phyloP scores from a whole-genome alignment of 37 sponge, comb jelly and placozoan genomes.

The Spongilla lacustris region DNA sequence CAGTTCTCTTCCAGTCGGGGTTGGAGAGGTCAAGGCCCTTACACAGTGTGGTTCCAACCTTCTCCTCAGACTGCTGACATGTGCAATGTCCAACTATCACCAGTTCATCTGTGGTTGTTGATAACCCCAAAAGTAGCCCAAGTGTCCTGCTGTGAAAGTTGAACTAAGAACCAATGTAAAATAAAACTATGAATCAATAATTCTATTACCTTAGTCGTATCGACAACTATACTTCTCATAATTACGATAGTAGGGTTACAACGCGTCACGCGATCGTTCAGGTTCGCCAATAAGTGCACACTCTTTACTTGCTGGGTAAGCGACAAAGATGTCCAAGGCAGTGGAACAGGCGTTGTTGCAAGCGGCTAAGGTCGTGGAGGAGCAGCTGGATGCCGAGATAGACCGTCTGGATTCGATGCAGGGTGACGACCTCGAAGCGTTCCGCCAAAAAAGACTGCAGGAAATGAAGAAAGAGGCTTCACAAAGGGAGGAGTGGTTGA shows the following conservation, averaged over 20 bases:
- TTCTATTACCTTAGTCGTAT: not conserved
- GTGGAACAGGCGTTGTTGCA: constrained; percentile 66
- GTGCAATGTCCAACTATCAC: constrained; percentile 43
- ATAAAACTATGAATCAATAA: not conserved
- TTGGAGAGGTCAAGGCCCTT: not conserved
- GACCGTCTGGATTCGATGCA: constrained; percentile 82
- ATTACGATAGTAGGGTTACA: not conserved
- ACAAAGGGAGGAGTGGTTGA: constrained; percentile 83
- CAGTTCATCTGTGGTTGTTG: not conserved
- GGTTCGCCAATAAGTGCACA: not conserved
- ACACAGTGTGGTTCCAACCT: not conserved
- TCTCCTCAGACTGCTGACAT: not conserved
- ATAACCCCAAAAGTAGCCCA: not conserved
- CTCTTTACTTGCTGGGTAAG: not conserved
- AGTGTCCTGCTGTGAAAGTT: not conserved
- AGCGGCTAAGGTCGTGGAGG: constrained; percentile 77
- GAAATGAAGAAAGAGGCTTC: constrained; percentile 87
- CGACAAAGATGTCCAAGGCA: not conserved
- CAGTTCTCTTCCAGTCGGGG: constrained; percentile 41
- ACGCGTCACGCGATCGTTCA: not conserved
- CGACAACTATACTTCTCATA: not conserved
- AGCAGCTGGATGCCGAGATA: constrained; percentile 86
- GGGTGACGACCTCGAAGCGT: constrained; percentile 80
- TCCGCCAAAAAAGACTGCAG: constrained; percentile 65
- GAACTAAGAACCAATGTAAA: not conserved